Evolutionary conservation across 2,113 vertebrate species (phyloP), one percentile per base, ranked within the genome.

Genomic region (Tachuris rubrigastra): DNA sequence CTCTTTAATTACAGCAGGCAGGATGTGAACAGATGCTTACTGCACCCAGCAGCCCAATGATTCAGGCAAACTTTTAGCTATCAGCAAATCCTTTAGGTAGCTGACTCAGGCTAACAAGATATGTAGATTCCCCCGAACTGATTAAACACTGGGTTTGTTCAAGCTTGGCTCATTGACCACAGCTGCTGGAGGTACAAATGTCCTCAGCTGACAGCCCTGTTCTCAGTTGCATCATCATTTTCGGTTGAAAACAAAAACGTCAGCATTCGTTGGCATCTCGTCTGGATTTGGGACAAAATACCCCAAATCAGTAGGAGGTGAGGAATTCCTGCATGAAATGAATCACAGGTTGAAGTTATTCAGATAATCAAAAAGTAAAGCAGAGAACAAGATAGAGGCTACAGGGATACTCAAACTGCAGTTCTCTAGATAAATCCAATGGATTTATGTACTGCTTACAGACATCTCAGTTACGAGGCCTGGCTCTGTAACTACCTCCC

Each of bases 31-130:
- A 97, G 88, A 94, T 85, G 68, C 87, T 86, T 83, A 96, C 50
- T 66, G 58, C 42, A 94, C 52, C 82, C 86, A 72, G 49, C n/a
- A 90, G 91, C 65, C 87, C 85, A 63, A 53, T 68, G 71, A 67
- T 53, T 87, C 85, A 78, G 77, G 21, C 75, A 95, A 93, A 94
- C 63, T 76, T 95, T 75, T 19, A 74, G 68, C 50, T 85, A 56
- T 77, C 82, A 89, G 83, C 85, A 84, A 9, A 77, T 82, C 79
- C 63, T 96, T 94, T 89, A 84, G 65, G 37, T 87, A 59, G 88
- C 92, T 95, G 89, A 96, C 72, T 96, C 95, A 79, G 62, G 52
- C 96, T 88, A 95, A 90, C 87, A 13, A 87, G 42, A 92, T 58
- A 53, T 68, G 75, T 81, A 84, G 58, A 91, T 87, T 94, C 72